Base-by-base conservation (phyloP, 2,797 vertebrate genomes). In the Schizopygopsis pylzovi region DNA sequence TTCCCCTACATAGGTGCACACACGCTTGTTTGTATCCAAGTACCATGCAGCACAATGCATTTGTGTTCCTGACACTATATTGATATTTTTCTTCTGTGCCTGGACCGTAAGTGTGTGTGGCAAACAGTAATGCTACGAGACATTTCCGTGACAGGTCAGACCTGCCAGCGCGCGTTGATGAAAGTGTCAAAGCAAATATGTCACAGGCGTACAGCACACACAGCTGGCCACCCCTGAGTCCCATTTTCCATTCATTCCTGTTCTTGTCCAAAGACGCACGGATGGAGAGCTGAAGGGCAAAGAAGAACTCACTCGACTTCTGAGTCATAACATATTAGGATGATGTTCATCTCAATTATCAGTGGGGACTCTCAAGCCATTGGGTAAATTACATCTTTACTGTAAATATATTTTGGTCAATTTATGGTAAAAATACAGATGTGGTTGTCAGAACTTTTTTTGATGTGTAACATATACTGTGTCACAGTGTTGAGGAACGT, bases 181-280 rank as follows among this genome's bases (percentile, higher is more conserved):
- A 79, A 61, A 79, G 89, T 89, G 93, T 93, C 93, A 91, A 87
- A 89, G 86, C 83, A 92, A 93, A 92, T 93, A 92, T 93, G 92
- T 92, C 93, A 92, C 85, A 85, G 83, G 79, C 75, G 76, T 79
- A 80, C 28, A 85, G 76, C 81, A 82, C 90, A 87, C 91, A 90
- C 88, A 89, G 88, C 88, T 86, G 82, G 88, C 85, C 16, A 59
- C 72, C 79, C 85, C n/a, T 25, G 86, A 90, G 63, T 63, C 56
- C n/a, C 67, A 81, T 85, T 82, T 78, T 43, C 83, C 22, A 59
- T 63, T 67, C 25, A 52, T 63, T 84, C n/a, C 41, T 78, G 56
- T 56, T 84, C 6, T 78, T 52, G 12, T 25, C 56, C 12, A 56
- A 84, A 77, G 63, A 84, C 22, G 16, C 79, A 68, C 16, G 18